These are phyloP conservation scores for Cladopsammia gracilis DNA, from an alignment of 64 coral and sea anemone species.

Conservation along the genomic window DNA sequence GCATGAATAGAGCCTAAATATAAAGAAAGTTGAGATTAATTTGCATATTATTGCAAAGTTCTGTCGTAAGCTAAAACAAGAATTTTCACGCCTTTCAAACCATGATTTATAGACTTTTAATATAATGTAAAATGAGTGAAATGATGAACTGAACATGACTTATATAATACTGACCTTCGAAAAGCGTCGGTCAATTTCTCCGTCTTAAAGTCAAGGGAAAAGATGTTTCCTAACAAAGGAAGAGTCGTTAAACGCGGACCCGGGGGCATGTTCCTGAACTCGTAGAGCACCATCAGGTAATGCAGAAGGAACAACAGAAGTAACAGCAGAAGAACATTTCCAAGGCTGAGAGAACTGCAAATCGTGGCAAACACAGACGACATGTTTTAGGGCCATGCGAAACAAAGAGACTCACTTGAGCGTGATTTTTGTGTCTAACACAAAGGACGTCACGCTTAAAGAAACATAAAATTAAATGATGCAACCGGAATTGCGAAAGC, in stretches of 20 bases:
- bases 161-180: background rate
- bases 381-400: background rate
- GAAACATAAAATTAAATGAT: too few species aligned
- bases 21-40: too few species aligned
- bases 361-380: background rate
- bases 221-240: conserved; percentile 58
- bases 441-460: too few species aligned
- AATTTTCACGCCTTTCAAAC: too few species aligned
- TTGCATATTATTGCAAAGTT: too few species aligned
- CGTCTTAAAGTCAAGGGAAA: background rate
- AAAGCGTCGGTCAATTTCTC: background rate
- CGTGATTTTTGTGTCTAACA: too few species aligned
- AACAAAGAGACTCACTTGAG: too few species aligned
- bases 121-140: too few species aligned
- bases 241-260: conserved; percentile 34
- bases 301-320: conserved; percentile 16
- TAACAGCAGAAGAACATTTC: conserved; percentile 18
- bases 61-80: too few species aligned
- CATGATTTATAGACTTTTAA: background rate
- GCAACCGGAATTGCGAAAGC: too few species aligned
- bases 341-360: background rate
- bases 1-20: too few species aligned
- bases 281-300: conserved; percentile 25
- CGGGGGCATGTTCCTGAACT: conserved; percentile 63
- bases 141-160: too few species aligned